Base-by-base conservation (phyloP, 2,888 invertebrate species). In the Aphodius granarius region DNA sequence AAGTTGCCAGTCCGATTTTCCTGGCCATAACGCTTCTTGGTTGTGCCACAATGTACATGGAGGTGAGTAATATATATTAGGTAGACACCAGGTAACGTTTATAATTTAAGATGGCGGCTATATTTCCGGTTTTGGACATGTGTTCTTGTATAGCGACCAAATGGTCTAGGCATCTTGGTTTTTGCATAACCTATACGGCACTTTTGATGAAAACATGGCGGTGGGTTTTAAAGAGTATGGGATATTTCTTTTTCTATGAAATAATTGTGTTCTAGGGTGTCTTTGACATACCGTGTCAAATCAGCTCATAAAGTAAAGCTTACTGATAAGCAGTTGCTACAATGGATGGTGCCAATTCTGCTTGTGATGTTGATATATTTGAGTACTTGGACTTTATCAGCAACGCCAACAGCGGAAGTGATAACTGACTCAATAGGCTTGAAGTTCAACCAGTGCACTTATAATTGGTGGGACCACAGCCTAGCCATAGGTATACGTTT, bases 391-490 rank as follows among this genome's bases (percentile, higher is more conserved):
- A 96, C 97, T 0, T 89, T 96, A 19, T 95, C 95, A 0, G 93
- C 94, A 70, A 95, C 96, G 1, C 96, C 96, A 1, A 91, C 91
- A 79, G 95, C 95, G 62, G 94, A 94, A 88, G 92, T 92, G 82
- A 95, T 95, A 80, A 89, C 91, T 76, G 95, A 95, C 84, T 91
- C 92, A 81, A 89, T 89, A 81, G 93, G 93, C 73, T 89, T 97
- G 78, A 94, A 94, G 86, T 97, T 97, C 88, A 95, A 94, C 84
- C 95, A 96, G 84, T 97, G 97, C 87, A 91, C 93, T 43, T 95
- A 94, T 86, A 96, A 96, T 83, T 97, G 96, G 95, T 97, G 97
- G 97, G 96, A 96, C 89, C 97, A 97, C 87, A 95, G 95, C 85
- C 90, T 96, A 85, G 95, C 95, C 68, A 95, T 96, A 84, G 96